Percentiles rank a stretch among this genome's conserved stretches.
phyloP scores from a whole-genome alignment of 2,797 vertebrate genomes.

The Cryptoprocta ferox region DNA sequence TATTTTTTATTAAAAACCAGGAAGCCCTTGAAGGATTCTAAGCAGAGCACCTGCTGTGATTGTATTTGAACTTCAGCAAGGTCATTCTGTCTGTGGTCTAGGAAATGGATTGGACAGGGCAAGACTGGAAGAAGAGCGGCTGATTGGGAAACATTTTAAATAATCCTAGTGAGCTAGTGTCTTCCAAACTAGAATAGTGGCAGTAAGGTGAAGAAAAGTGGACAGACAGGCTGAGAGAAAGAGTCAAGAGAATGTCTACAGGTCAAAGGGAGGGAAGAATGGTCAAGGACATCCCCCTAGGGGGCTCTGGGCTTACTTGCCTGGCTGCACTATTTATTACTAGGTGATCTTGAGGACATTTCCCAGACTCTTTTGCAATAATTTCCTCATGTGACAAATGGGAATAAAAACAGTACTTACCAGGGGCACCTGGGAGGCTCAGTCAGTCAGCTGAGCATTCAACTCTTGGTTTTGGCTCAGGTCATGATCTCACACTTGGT shows the following conservation, averaged over 20 bases:
- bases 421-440: too few species aligned
- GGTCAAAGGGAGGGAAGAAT: neutral
- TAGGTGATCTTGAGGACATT: neutral
- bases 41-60: neutral
- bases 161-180: neutral
- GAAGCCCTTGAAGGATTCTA: neutral
- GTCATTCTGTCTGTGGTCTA: neutral
- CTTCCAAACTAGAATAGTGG: neutral
- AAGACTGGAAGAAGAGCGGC: constrained; percentile 44
- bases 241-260: neutral
- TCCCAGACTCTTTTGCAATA: neutral
- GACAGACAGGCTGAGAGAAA: neutral
- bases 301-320: too few species aligned
- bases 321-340: neutral
- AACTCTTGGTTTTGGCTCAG: too few species aligned
- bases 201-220: neutral
- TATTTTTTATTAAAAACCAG: neutral
- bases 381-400: neutral
- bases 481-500: too few species aligned
- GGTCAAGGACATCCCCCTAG: neutral
- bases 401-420: neutral
- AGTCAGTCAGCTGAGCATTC: too few species aligned
- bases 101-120: neutral
- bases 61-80: neutral
- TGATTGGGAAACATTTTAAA: neutral